Conservation (phyloP, 2,888 invertebrate genomes). For the Thysanoteuthis rhombus region DNA sequence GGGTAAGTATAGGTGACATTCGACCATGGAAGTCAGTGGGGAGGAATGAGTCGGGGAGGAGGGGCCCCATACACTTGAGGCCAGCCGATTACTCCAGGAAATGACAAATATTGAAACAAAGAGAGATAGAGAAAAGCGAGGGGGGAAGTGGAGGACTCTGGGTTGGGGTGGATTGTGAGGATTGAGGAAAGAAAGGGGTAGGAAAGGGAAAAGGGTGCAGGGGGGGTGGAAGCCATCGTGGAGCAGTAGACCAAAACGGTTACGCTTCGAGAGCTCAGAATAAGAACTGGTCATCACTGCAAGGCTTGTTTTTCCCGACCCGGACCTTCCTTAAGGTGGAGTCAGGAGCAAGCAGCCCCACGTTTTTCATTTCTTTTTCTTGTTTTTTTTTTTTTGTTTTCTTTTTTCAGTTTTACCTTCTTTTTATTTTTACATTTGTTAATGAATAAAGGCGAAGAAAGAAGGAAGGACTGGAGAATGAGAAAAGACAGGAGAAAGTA, state of each 20-base stretch:
- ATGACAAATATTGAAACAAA: background rate
- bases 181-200: background rate
- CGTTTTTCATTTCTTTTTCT: too few relatives aligned
- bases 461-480: too few relatives aligned
- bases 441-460: too few relatives aligned
- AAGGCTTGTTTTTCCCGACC: background rate
- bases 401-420: too few relatives aligned
- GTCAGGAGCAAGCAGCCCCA: too few relatives aligned
- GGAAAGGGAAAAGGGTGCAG: too few relatives aligned
- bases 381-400: too few relatives aligned
- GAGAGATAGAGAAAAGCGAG: background rate
- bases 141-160: background rate
- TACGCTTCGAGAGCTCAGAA: background rate
- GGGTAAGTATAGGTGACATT: background rate
- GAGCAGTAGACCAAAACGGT: background rate
- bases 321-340: too few relatives aligned
- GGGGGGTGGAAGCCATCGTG: background rate
- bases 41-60: background rate
- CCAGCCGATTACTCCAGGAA: background rate
- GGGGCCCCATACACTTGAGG: background rate
- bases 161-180: background rate
- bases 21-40: background rate
- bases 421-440: too few relatives aligned
- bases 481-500: too few relatives aligned
- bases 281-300: background rate